Evolutionary conservation across 2,797 vertebrate species (phyloP), one percentile per base, ranked within the genome.

Genomic region (Dallia pectoralis): DNA sequence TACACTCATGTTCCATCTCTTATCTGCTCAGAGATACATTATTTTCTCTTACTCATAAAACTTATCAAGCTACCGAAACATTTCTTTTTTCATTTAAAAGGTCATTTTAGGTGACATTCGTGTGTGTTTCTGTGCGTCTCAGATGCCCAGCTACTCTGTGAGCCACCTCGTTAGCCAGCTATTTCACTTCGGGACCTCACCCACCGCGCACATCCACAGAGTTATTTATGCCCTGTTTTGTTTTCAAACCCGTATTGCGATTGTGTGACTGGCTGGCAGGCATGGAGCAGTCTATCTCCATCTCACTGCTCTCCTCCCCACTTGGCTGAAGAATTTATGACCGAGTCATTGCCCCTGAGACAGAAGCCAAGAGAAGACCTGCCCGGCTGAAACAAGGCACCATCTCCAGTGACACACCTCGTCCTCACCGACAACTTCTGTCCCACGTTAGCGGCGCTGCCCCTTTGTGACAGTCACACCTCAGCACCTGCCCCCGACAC

Each of bases 271-370:
- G 81, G 81, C 87, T 90, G 81, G 85, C 82, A 88, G 87, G 87
- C 88, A 77, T 74, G 68, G 69, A 85, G 82, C 81, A 86, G 81
- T 85, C 86, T 86, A 82, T 51, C 76, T 71, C 68, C 74, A 84
- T 81, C 86, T 76, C 81, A 79, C 82, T 78, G 36, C 74, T 77
- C 70, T 77, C 70, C 75, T 73, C 74, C 85, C 83, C 73, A 77
- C 79, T 82, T 74, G 80, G 81, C 84, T 83, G 49, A 79, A 89
- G 85, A 81, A 91, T 90, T 91, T 91, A 92, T 87, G 88, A 75
- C 85, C 81, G 62, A 83, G 81, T 84, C 84, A 71, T 89, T 69
- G 75, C 82, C 88, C 88, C 83, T 82, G 82, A 89, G 88, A 87
- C 79, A 84, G 81, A 80, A 85, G 83, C 80, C 63, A 83, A 86